phyloP scores from a whole-genome alignment of 2,797 vertebrate species.

The Lacerta agilis region DNA sequence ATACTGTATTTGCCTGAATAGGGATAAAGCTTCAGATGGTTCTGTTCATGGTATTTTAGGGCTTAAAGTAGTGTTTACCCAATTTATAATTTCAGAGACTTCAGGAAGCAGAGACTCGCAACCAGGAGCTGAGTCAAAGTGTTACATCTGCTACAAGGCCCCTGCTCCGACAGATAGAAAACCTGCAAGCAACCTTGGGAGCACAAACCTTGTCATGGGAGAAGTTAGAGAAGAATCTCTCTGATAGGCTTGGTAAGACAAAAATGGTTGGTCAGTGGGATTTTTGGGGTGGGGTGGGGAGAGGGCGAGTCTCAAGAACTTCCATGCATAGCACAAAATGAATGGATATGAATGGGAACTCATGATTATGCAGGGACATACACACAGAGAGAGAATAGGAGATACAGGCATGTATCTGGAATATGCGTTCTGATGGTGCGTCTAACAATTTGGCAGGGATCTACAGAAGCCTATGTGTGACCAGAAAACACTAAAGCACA shows the following conservation, averaged over 20 bases:
- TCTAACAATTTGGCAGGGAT: background rate
- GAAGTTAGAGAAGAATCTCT: slow-evolving; percentile 94
- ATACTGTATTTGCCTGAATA: background rate
- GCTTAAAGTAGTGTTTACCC: slow-evolving; percentile 16
- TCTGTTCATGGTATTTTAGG: background rate
- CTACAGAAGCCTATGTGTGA: background rate
- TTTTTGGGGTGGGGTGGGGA: too few species aligned
- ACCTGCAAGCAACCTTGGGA: slow-evolving; percentile 91
- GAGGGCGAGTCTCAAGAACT: background rate
- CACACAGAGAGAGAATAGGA: background rate
- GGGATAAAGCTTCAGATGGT: background rate
- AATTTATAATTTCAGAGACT: slow-evolving; percentile 84
- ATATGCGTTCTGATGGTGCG: background rate
- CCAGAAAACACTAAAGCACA: background rate
- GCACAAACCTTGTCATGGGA: slow-evolving; percentile 95
- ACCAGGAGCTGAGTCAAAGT: slow-evolving; percentile 95
- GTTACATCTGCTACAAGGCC: slow-evolving; percentile 94
- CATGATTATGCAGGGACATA: background rate
- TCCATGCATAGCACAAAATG: background rate
- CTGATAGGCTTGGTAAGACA: slow-evolving; percentile 92
- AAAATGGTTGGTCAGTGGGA: background rate
- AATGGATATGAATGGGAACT: background rate
- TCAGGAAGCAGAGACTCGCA: slow-evolving; percentile 92
- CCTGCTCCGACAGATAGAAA: slow-evolving; percentile 95
- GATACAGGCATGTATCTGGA: background rate